Evolutionary conservation across 2,113 vertebrate genomes (phyloP).

Genomic region (Apteryx mantelli): DNA sequence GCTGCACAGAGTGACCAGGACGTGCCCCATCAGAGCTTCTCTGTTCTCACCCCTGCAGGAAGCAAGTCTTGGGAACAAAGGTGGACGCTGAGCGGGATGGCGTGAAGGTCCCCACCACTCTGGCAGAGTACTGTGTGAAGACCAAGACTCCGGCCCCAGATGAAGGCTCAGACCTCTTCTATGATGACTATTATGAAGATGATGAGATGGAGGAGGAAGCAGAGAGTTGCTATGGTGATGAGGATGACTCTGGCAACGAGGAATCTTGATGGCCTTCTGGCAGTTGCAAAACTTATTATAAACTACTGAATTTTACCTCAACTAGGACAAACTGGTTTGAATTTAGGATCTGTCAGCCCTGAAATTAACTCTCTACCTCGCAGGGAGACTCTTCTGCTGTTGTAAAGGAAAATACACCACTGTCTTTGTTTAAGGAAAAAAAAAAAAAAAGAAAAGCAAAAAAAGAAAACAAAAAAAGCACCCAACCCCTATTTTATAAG

Average conservation of each 20-base stretch:
- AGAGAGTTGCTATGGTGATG: conserved; percentile 88
- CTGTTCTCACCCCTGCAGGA: conserved; percentile 68
- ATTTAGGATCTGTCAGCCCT: conserved; percentile 53
- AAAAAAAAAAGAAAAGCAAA: background rate
- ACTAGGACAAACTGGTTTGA: conserved; percentile 59
- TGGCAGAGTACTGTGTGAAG: conserved; percentile 96
- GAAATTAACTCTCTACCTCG: conserved; percentile 73
- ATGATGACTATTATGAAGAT: conserved; percentile 93
- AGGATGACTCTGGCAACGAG: conserved; percentile 90
- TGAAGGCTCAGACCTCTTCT: conserved; percentile 92
- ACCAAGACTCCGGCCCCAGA: conserved; percentile 89
- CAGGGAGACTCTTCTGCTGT: conserved; percentile 49
- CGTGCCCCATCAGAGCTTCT: background rate
- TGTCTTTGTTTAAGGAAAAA: background rate
- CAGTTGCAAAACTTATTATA: background rate
- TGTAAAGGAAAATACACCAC: background rate
- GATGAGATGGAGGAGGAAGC: conserved; percentile 87
- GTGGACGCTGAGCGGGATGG: conserved; percentile 92
- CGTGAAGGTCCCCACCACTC: conserved; percentile 91
- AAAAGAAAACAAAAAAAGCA: background rate
- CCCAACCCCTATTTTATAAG: conserved; percentile 17
- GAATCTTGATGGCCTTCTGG: conserved; percentile 84
- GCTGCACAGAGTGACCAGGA: fast-evolving
- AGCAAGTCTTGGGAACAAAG: conserved; percentile 93
- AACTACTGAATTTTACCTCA: conserved; percentile 77